Evolutionary conservation across 2,113 vertebrate genomes (phyloP), one percentile per base, ranked within the genome.

Genomic region (Alethe castanea): DNA sequence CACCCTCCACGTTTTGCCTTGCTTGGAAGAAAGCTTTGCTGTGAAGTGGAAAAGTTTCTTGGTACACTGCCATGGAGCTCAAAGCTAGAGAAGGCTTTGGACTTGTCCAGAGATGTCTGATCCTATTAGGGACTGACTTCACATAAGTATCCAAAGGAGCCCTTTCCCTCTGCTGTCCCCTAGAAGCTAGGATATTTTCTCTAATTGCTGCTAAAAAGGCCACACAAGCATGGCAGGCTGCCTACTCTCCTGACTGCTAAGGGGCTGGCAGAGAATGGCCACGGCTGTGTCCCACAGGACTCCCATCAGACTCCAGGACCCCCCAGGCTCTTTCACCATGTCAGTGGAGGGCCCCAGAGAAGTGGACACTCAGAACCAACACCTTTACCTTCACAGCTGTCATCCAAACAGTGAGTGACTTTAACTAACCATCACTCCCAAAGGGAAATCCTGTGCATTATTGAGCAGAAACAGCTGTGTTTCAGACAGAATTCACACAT

Each of bases 111-210:
- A 17, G n/a, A 59, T 83, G 59, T 59, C 62, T 44, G 62, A 76
- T 91, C 66, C 93, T 57, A 24, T 85, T 72, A 85, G 61, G 48
- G n/a, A 40, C 42, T 69, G 52, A 82, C 50, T 87, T 94, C 44
- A 67, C 33, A 8, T 47, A 22, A 14, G 17, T 28, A 47, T 73
- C 67, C 65, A 48, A 31, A 81, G 74, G 35, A 89, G 38, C 33
- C 65, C n/a, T 82, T 90, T 61, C 53, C 48, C 28, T 50, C 52
- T 91, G 65, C 77, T 54, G 31, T 79, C 48, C 22, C 57, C 62
- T 80, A n/a, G 67, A 77, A 25, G 3, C 33, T 45, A 6, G 45
- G 33, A 42, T 81, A 38, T 73, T 83, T 92, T 69, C 57, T 22
- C 2, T 54, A 77, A 80, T 38, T 86, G 54, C 69, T 82, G 42